Evolutionary conservation across 2,888 invertebrate genomes (phyloP).

Genomic region (Gibbula magus): DNA sequence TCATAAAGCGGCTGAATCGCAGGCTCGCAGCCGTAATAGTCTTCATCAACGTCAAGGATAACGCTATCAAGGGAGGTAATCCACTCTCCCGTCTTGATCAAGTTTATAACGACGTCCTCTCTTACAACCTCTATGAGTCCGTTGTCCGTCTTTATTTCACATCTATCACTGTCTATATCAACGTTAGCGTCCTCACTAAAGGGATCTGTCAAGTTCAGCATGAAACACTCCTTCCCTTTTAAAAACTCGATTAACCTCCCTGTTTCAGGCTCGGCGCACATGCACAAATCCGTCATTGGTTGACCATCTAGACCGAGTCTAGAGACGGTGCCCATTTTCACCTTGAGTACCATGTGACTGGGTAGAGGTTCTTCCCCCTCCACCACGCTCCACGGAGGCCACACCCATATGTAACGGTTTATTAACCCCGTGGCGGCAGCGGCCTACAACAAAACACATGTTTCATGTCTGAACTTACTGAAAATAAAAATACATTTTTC

Average conservation of each 20-base stretch:
- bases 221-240: background rate
- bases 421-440: slow-evolving; percentile 59
- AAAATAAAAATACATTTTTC: too few species aligned
- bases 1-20: slow-evolving; percentile 53
- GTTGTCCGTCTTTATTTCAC: background rate
- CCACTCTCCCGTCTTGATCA: slow-evolving; percentile 38
- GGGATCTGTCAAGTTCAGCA: background rate
- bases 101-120: slow-evolving; percentile 47
- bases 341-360: slow-evolving; percentile 30
- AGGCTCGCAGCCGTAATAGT: slow-evolving; percentile 63
- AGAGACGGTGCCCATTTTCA: slow-evolving; percentile 44
- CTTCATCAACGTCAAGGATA: slow-evolving; percentile 67
- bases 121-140: slow-evolving; percentile 51
- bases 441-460: slow-evolving; percentile 46
- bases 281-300: background rate
- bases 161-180: background rate
- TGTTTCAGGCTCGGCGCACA: background rate
- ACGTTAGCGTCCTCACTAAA: background rate
- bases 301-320: background rate
- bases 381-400: slow-evolving; percentile 60
- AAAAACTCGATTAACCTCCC: background rate
- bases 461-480: too few species aligned
- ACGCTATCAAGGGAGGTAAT: slow-evolving; percentile 43
- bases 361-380: background rate
- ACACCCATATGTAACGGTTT: slow-evolving; percentile 63